Evolutionary conservation across 92 coral and sea anemone genomes (phyloP).

Genomic region (Palythoa caribaeorum): DNA sequence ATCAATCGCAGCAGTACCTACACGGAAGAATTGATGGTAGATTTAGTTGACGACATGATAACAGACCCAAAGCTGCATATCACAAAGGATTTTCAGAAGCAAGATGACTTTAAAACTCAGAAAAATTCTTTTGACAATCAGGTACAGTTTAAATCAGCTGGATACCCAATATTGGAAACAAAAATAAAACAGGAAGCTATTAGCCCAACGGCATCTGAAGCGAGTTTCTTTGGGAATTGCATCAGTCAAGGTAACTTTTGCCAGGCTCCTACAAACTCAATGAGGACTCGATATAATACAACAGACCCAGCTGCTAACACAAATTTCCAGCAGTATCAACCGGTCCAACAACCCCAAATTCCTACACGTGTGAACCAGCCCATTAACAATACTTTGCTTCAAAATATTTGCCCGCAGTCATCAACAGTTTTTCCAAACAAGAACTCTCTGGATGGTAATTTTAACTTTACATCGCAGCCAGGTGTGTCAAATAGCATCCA

Average conservation of each 20-base stretch:
- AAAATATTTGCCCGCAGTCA: not conserved
- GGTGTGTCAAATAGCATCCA: not conserved
- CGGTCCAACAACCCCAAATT: not conserved
- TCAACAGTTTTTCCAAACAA: not conserved
- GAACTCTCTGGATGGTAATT: constrained; percentile 3
- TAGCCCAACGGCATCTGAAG: constrained; percentile 28
- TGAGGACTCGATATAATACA: not conserved
- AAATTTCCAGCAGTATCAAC: not conserved
- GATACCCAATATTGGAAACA: constrained; percentile 12
- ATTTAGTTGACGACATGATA: constrained; percentile 35
- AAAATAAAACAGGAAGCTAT: constrained; percentile 37
- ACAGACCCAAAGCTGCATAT: constrained; percentile 24
- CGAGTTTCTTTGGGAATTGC: constrained; percentile 19
- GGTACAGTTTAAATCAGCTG: not conserved
- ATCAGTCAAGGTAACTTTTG: not conserved
- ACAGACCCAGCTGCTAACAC: not conserved
- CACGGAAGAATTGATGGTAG: constrained; percentile 35
- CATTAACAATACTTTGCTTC: not conserved
- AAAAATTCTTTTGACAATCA: constrained; percentile 22
- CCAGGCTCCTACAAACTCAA: constrained; percentile 7
- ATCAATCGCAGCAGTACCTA: not conserved
- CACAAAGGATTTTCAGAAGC: constrained; percentile 16
- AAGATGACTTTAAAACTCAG: not conserved
- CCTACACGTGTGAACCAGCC: constrained; percentile 14
- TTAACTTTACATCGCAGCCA: not conserved